A percentile compares a stretch with the other conserved stretches of the same genome.
These are phyloP conservation scores for Apodemus sylvaticus DNA, from an alignment of 2,113 vertebrate species.

Conservation along the genomic window DNA sequence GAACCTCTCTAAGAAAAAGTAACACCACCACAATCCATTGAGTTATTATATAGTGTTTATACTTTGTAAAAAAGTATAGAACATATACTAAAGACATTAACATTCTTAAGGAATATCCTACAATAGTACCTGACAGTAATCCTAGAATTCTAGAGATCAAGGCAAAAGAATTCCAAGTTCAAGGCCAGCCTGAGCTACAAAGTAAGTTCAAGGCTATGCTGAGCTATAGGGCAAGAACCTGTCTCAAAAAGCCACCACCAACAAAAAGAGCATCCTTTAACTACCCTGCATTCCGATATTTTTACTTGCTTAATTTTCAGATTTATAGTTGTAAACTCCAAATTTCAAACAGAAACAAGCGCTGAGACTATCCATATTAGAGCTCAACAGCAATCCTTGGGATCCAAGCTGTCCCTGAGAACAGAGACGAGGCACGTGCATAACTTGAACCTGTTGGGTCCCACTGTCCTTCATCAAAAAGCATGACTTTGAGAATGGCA, in stretches of 20 bases:
- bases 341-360: constrained; percentile 43
- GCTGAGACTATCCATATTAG: constrained; percentile 15
- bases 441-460: not conserved
- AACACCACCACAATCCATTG: constrained; percentile 20
- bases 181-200: not conserved
- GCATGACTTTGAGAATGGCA: not conserved
- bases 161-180: not conserved
- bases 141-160: not conserved
- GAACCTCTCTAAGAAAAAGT: constrained; percentile 12
- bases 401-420: not conserved
- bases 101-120: not conserved
- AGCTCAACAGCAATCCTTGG: not conserved
- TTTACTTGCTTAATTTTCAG: not conserved
- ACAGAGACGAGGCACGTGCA: not conserved
- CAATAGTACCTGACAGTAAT: not conserved
- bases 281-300: not conserved
- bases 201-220: not conserved
- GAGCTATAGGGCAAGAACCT: not conserved
- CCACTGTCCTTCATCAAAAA: constrained; percentile 5
- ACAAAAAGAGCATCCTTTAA: not conserved
- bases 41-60: constrained; percentile 14
- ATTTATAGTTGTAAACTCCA: constrained; percentile 9
- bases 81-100: not conserved
- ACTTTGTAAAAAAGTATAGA: constrained; percentile 41
- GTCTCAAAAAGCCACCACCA: not conserved